A percentile compares a stretch with the other conserved stretches of the same genome.
Evolutionary conservation across 1,140 invertebrate genomes (phyloP).

Genomic region (Panulirus ornatus): DNA sequence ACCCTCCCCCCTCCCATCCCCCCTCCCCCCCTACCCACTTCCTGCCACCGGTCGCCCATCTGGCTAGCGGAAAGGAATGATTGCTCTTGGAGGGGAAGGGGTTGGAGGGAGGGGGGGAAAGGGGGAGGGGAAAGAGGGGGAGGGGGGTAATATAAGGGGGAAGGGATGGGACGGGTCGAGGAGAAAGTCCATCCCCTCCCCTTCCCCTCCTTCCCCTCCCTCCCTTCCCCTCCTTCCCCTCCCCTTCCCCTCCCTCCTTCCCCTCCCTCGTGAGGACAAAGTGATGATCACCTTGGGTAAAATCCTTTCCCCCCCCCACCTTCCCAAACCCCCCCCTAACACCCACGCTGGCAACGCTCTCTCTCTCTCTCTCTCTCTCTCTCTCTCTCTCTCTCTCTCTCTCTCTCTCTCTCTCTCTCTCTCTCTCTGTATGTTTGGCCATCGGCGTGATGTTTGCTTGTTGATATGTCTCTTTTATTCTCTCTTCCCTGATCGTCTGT

Average conservation of each 20-base stretch:
- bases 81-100: too few species aligned
- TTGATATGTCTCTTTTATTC: too few species aligned
- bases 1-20: background rate
- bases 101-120: background rate
- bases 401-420: background rate
- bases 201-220: background rate
- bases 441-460: background rate
- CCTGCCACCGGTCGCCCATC: background rate
- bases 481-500: too few species aligned
- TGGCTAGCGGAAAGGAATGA: conserved; percentile 1
- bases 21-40: background rate
- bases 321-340: background rate
- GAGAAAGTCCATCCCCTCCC: too few species aligned
- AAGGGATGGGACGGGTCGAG: background rate
- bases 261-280: background rate
- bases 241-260: background rate
- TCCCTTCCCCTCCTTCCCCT: background rate
- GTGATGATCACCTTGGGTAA: background rate
- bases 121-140: too few species aligned
- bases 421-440: background rate
- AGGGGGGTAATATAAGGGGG: background rate
- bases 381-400: background rate
- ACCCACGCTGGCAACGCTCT: background rate
- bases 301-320: too few species aligned
- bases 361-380: background rate